These are phyloP conservation scores for Sigmodon hispidus DNA, from an alignment of 2,113 vertebrate genomes.

Conservation along the genomic window DNA sequence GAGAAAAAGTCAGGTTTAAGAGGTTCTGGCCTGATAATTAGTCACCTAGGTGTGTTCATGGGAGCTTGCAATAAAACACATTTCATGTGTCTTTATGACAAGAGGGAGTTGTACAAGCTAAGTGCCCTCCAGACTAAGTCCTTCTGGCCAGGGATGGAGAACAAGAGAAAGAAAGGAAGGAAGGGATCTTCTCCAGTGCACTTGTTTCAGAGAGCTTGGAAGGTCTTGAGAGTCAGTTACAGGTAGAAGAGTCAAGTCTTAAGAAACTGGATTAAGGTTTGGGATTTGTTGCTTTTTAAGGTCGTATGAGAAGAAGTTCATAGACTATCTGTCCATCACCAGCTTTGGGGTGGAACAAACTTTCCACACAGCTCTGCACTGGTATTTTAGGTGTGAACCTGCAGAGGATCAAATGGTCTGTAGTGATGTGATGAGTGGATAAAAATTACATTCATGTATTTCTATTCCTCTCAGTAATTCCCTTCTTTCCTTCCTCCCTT, in stretches of 20 bases:
- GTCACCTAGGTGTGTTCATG: background rate
- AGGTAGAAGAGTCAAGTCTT: background rate
- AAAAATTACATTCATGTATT: background rate
- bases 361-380: background rate
- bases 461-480: fast-evolving
- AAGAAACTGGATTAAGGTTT: background rate
- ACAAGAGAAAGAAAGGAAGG: background rate
- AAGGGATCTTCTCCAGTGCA: background rate
- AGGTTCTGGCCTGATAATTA: background rate
- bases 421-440: background rate
- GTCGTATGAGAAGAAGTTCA: background rate
- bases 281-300: background rate
- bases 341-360: background rate
- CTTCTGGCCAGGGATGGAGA: background rate
- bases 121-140: background rate
- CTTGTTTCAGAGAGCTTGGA: background rate
- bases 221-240: background rate
- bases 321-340: background rate
- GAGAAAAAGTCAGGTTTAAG: background rate
- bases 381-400: background rate
- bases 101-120: background rate
- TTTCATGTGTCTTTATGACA: background rate
- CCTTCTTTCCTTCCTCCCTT: fast-evolving
- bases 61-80: background rate
- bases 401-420: background rate